Conservation (phyloP, 2,888 invertebrate genomes). For the Scaptomyza cyrtandrae region DNA sequence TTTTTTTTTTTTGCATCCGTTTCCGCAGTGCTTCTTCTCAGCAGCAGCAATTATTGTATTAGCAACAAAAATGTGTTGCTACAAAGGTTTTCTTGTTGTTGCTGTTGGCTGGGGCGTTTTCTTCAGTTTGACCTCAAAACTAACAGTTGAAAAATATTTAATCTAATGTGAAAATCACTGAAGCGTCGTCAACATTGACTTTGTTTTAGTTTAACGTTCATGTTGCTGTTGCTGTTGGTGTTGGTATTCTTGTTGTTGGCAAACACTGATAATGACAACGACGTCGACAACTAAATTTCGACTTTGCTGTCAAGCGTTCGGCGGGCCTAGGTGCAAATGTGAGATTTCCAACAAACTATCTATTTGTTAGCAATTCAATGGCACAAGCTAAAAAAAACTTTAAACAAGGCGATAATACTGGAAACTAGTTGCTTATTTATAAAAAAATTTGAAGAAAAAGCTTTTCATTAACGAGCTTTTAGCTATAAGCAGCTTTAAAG, state of each 20-base stretch:
- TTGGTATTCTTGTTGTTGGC: slow-evolving; percentile 32
- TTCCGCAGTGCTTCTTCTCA: slow-evolving; percentile 63
- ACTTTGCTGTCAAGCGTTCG: slow-evolving; percentile 4
- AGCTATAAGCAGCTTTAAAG: neutral
- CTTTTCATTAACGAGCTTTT: neutral
- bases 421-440: neutral
- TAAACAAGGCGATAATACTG: neutral
- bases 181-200: slow-evolving; percentile 73
- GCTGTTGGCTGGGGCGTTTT: slow-evolving; percentile 45
- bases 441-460: neutral
- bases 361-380: slow-evolving; percentile 15
- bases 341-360: slow-evolving; percentile 22
- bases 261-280: slow-evolving; percentile 49
- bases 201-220: slow-evolving; percentile 48
- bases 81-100: slow-evolving; percentile 36
- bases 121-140: slow-evolving; percentile 75
- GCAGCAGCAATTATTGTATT: slow-evolving; percentile 72
- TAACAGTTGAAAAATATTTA: slow-evolving; percentile 70
- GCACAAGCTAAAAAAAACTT: slow-evolving; percentile 16
- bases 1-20: slow-evolving; percentile 71
- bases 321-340: too few species aligned
- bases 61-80: slow-evolving; percentile 63
- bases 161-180: slow-evolving; percentile 79
- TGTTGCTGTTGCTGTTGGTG: slow-evolving; percentile 7
- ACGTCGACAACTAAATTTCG: slow-evolving; percentile 28